Conservation (phyloP, 2,113 vertebrate species). For the Scolopax mira region DNA sequence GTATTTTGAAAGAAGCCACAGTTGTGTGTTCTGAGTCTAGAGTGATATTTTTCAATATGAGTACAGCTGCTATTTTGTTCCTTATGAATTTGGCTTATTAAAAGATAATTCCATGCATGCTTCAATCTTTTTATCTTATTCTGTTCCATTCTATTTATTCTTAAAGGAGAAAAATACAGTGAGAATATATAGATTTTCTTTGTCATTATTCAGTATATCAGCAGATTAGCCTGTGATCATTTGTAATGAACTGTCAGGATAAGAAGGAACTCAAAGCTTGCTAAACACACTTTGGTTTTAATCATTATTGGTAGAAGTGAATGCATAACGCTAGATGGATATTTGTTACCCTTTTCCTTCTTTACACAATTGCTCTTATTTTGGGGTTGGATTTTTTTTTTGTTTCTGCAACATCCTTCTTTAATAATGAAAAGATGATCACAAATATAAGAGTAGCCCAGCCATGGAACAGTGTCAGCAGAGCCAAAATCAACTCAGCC, state of each 20-base stretch:
- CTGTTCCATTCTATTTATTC: not conserved
- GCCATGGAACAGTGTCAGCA: not conserved
- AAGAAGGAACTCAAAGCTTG: not conserved
- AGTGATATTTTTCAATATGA: not conserved
- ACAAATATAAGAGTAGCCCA: not conserved
- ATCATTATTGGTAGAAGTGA: not conserved
- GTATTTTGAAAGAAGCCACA: not conserved
- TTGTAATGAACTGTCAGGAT: not conserved
- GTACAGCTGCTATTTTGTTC: not conserved
- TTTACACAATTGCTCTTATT: not conserved
- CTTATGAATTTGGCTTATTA: not conserved
- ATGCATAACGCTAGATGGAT: not conserved
- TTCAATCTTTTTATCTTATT: not conserved
- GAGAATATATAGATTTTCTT: not conserved
- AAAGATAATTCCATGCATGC: not conserved
- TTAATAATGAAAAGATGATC: rapidly evolving
- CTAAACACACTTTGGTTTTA: not conserved
- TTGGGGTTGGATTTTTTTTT: not conserved
- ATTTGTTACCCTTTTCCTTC: not conserved
- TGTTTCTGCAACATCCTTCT: not conserved
- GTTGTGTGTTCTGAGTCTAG: not conserved
- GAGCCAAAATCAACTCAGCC: not conserved
- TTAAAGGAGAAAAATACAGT: not conserved
- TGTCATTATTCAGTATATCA: not conserved
- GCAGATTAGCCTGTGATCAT: not conserved